These are phyloP conservation scores for Dryococelus australis DNA, from an alignment of 2,888 invertebrate genomes.

Conservation along the genomic window DNA sequence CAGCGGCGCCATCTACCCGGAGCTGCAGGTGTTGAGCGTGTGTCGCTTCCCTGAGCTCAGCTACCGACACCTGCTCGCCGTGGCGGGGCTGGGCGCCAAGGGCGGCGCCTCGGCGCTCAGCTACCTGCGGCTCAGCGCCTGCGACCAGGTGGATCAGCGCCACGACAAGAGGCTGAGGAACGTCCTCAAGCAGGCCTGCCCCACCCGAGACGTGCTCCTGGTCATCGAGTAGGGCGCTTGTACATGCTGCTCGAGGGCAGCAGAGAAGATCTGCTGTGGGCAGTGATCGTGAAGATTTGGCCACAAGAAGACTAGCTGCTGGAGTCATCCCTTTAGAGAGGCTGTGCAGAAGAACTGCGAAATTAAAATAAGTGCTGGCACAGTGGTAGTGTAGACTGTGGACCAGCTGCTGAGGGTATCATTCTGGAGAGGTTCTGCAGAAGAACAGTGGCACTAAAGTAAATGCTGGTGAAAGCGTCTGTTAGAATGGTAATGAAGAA, in stretches of 20 bases:
- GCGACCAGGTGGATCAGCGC: conserved; percentile 44
- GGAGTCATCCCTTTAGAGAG: no score
- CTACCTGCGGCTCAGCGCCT: conserved; percentile 48
- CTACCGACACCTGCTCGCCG: conserved; percentile 43
- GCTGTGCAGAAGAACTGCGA: no score
- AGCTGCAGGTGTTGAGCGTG: conserved; percentile 46
- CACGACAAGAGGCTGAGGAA: conserved; percentile 37
- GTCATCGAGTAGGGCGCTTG: background rate
- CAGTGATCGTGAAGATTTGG: no score
- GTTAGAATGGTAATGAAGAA: no score
- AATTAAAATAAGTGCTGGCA: no score
- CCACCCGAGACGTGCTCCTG: conserved; percentile 5
- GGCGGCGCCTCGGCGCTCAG: conserved; percentile 35
- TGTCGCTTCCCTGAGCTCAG: conserved; percentile 50
- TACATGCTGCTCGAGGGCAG: background rate
- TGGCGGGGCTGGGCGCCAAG: conserved; percentile 39
- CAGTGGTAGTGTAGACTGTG: no score
- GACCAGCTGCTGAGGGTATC: no score
- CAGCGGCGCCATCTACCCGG: conserved; percentile 39
- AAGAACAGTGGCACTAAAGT: no score
- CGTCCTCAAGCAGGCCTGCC: conserved; percentile 24
- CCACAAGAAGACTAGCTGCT: no score
- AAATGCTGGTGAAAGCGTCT: no score
- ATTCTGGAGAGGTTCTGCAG: no score
- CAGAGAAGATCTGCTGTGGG: no score